Conservation (phyloP, 2,113 vertebrate species). For the Ameiurus melas region DNA sequence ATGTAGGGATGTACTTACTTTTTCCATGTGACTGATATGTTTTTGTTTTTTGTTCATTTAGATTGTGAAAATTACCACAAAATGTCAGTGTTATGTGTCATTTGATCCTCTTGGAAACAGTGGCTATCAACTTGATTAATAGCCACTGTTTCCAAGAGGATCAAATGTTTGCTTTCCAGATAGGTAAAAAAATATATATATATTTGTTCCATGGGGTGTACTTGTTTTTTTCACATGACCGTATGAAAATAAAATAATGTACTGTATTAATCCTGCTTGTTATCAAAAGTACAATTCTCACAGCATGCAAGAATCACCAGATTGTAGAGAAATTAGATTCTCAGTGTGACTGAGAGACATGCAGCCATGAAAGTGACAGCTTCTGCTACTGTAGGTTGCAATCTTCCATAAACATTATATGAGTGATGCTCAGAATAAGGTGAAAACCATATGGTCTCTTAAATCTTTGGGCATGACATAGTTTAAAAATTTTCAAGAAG, state of each 20-base stretch:
- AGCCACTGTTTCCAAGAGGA: too few relatives aligned
- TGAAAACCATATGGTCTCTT: neutral
- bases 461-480: neutral
- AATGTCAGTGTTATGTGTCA: too few relatives aligned
- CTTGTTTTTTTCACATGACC: too few relatives aligned
- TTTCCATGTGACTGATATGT: too few relatives aligned
- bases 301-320: neutral
- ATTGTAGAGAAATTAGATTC: constrained; percentile 5
- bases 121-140: too few relatives aligned
- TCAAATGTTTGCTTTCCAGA: too few relatives aligned
- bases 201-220: too few relatives aligned
- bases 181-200: too few relatives aligned
- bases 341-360: constrained; percentile 1
- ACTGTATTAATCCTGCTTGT: neutral
- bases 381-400: neutral
- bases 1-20: too few relatives aligned
- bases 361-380: neutral
- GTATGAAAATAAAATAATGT: neutral
- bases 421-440: neutral
- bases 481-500: neutral
- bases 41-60: too few relatives aligned
- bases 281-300: neutral
- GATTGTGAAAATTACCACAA: too few relatives aligned
- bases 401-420: neutral
- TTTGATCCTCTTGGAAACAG: too few relatives aligned